Evolutionary conservation across 2,888 invertebrate species (phyloP).

Genomic region (Julus scanicus): DNA sequence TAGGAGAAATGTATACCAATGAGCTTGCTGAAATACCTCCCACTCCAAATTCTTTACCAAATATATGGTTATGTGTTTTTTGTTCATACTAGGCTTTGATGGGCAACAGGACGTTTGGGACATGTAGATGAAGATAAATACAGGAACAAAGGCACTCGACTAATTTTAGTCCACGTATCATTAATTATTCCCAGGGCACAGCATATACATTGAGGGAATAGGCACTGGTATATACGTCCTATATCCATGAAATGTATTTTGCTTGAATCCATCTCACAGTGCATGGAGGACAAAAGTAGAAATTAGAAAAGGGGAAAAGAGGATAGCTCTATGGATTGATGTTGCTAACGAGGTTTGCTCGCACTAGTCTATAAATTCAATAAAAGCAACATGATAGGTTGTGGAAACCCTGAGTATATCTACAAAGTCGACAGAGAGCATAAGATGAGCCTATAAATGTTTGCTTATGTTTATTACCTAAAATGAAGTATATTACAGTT

Average conservation of each 20-base stretch:
- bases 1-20: constrained; percentile 29
- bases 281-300: background rate
- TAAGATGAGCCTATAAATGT: background rate
- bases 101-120: constrained; percentile 50
- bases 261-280: background rate
- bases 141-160: constrained; percentile 54
- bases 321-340: background rate
- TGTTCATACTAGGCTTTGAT: background rate
- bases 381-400: background rate
- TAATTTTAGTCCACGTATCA: constrained; percentile 53
- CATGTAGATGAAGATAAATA: constrained; percentile 55
- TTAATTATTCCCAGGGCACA: constrained; percentile 52
- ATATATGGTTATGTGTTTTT: constrained; percentile 5
- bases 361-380: constrained; percentile 26
- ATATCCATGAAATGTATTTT: background rate
- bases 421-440: background rate
- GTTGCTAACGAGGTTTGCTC: constrained; percentile 12
- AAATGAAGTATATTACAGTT: background rate
- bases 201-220: constrained; percentile 22
- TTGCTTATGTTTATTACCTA: constrained; percentile 22
- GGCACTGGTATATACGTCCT: background rate
- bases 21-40: background rate
- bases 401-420: background rate
- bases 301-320: constrained; percentile 5
- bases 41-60: constrained; percentile 16